phyloP scores from a whole-genome alignment of 1,140 invertebrate genomes.

The Caenorhabditis inopinata region DNA sequence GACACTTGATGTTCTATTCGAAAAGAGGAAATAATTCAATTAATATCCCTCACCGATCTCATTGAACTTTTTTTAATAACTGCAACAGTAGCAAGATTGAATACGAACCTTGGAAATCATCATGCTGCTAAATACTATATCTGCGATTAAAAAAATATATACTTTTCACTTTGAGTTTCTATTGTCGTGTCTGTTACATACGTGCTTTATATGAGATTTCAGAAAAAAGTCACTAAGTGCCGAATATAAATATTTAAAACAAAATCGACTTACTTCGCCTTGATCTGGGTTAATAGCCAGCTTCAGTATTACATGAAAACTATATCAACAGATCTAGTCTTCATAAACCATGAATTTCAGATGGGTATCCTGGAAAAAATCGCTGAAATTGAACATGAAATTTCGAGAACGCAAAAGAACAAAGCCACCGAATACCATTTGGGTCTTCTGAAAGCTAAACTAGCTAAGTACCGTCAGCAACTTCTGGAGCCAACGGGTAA shows the following conservation, averaged over 20 bases:
- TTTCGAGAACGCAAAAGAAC: conserved; percentile 96
- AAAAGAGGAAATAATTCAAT: background rate
- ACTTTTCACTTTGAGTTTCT: background rate
- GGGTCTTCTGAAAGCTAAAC: conserved; percentile 82
- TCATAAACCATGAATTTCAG: conserved; percentile 1
- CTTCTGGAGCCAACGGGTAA: conserved; percentile 86
- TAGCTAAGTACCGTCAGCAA: conserved; percentile 94
- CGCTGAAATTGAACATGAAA: conserved; percentile 74
- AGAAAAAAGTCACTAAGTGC: too few relatives aligned
- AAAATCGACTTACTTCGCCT: too few relatives aligned
- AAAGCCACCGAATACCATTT: conserved; percentile 99
- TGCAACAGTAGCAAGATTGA: too few relatives aligned
- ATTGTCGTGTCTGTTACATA: background rate
- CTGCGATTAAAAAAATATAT: too few relatives aligned
- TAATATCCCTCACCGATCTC: too few relatives aligned
- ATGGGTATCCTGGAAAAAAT: conserved; percentile 67
- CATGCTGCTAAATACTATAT: too few relatives aligned
- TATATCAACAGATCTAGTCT: background rate
- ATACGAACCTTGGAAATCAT: too few relatives aligned
- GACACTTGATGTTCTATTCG: conserved; percentile 14
- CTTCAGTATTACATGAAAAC: too few relatives aligned
- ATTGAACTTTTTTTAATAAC: too few relatives aligned
- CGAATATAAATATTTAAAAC: too few relatives aligned
- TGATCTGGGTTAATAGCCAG: too few relatives aligned
- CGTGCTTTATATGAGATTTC: background rate